Evolutionary conservation across 2,888 invertebrate species (phyloP), one percentile per base, ranked within the genome.

Genomic region (Melinopterus prodromus): DNA sequence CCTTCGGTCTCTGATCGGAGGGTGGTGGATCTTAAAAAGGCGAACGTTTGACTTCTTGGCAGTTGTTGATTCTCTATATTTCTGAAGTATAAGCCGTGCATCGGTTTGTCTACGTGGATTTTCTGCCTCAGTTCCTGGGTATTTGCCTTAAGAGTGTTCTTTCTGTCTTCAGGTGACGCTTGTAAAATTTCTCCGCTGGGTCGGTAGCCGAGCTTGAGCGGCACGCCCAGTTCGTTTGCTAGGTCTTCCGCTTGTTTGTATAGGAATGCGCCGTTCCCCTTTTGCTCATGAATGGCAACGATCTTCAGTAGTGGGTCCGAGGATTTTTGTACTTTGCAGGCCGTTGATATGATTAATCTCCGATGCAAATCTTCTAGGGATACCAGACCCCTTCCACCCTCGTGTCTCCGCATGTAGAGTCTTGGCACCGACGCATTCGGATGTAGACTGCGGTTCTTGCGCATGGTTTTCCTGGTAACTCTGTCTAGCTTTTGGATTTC

Each of bases 31-130:
- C 0, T 76, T 4, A 76, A 38, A 16, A 76, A 76, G 0, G n/a
- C 76, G 15, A 16, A 76, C 7, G 76, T 16, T 6, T 37, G n/a
- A 6, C 12, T 12, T n/a, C 6, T 3, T 14, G 76, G n/a, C 7
- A 76, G 38, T 53, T 15, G 53, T 6, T 76, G 37, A 3, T 37
- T 0, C 15, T 76, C 38, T 53, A 37, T 9, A 15, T 37, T 37
- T 53, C 16, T 37, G 38, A 16, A 76, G n/a, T 76, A 76, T 15
- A 53, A 14, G 6, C 76, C 76, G 38, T 76, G 76, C 53, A 76
- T 37, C 6, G 76, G 16, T 38, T 76, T 76, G 37, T 76, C 53
- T n/a, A n/a, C 53, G 9, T 76, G 76, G 9, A 14, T 6, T 15
- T 16, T 5, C 12, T 15, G 71, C 12, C 5, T n/a, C 4, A 6